These are phyloP conservation scores for Crossocerus cetratus DNA, from an alignment of 2,888 invertebrate species.

Conservation along the genomic window DNA sequence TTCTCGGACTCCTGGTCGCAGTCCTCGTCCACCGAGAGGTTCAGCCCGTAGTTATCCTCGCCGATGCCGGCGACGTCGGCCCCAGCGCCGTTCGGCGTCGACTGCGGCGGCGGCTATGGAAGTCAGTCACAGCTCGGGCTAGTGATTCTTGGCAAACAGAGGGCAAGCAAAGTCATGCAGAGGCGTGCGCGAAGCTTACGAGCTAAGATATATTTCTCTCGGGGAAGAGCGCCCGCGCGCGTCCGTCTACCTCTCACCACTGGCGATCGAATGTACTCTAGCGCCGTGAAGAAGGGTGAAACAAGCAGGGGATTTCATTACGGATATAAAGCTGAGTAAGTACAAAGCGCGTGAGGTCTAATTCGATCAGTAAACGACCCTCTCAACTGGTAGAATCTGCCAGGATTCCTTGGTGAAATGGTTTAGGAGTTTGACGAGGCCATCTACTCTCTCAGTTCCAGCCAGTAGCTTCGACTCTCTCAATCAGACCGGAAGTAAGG, in stretches of 20 bases:
- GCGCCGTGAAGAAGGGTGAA: slow-evolving; percentile 1
- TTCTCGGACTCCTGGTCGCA: slow-evolving; percentile 80
- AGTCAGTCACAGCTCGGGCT: slow-evolving; percentile 75
- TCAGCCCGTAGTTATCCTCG: slow-evolving; percentile 71
- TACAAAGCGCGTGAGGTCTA: too few species aligned
- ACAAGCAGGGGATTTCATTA: neutral
- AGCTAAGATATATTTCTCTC: slow-evolving; percentile 48
- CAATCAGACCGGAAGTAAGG: neutral
- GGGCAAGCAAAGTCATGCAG: slow-evolving; percentile 76
- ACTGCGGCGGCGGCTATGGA: slow-evolving; percentile 67
- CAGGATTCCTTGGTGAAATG: too few species aligned
- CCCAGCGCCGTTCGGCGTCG: slow-evolving; percentile 64
- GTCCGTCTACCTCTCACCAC: too few species aligned
- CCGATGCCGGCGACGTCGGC: slow-evolving; percentile 46
- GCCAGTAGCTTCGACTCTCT: too few species aligned
- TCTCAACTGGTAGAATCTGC: too few species aligned
- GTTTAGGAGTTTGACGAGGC: too few species aligned
- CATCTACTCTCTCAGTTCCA: too few species aligned
- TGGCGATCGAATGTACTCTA: too few species aligned
- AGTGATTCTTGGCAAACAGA: slow-evolving; percentile 76
- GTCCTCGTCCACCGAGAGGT: slow-evolving; percentile 80
- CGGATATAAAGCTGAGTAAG: too few species aligned
- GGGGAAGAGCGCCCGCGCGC: too few species aligned
- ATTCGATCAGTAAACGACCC: too few species aligned
- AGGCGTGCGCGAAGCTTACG: slow-evolving; percentile 74